Evolutionary conservation across 92 coral and sea anemone species (phyloP).

Genomic region (Siderastrea radians): DNA sequence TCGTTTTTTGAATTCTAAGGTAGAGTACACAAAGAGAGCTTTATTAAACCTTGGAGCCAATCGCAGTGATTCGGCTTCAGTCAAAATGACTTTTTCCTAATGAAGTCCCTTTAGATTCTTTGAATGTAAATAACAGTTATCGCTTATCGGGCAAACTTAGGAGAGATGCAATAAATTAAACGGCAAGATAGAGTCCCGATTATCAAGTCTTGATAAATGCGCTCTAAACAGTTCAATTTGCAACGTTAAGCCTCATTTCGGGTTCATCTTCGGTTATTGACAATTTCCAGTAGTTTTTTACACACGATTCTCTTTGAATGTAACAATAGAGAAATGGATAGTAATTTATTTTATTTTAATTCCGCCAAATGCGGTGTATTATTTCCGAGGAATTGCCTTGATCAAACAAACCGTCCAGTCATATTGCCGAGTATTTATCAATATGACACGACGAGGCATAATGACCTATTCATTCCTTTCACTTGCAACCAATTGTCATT

Average conservation of each 20-base stretch:
- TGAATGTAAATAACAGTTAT: constrained; percentile 34
- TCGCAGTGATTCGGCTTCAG: constrained; percentile 6
- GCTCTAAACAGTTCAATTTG: background rate
- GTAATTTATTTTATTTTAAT: constrained; percentile 44
- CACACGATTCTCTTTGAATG: background rate
- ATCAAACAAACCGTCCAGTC: constrained; percentile 34
- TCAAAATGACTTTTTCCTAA: constrained; percentile 5
- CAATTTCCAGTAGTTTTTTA: background rate
- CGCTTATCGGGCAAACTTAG: background rate
- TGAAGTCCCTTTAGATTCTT: constrained; percentile 33
- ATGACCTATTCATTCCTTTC: constrained; percentile 35
- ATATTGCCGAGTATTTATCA: constrained; percentile 31
- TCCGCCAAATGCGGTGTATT: constrained; percentile 9
- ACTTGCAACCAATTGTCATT: constrained; percentile 25
- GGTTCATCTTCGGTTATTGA: background rate
- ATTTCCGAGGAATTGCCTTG: constrained; percentile 4
- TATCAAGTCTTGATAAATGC: background rate
- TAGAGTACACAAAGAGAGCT: constrained; percentile 28
- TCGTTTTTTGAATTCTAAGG: constrained; percentile 12
- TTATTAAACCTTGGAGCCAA: constrained; percentile 3
- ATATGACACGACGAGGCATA: constrained; percentile 16
- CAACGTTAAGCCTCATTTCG: background rate
- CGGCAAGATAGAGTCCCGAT: background rate
- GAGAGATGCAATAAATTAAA: constrained; percentile 32
- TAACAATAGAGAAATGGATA: constrained; percentile 12